Conservation (phyloP, 1,140 invertebrate genomes). For the Zaprionus kolodkinae region DNA sequence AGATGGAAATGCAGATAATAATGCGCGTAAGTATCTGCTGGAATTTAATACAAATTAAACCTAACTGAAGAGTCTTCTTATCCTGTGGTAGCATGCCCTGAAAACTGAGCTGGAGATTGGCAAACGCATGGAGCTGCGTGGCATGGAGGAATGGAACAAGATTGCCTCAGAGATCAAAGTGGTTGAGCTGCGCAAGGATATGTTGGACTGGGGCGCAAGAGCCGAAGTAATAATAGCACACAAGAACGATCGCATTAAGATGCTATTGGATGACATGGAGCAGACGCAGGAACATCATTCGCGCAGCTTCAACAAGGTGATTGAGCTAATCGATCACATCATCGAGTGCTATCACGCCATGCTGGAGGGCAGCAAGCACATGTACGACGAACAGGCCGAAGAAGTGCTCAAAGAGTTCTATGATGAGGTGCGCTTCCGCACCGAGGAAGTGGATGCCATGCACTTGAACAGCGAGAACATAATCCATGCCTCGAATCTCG, state of each 20-base stretch:
- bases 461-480: slow-evolving; percentile 69
- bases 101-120: slow-evolving; percentile 64
- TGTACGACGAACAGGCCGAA: slow-evolving; percentile 67
- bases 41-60: background rate
- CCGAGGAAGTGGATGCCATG: slow-evolving; percentile 63
- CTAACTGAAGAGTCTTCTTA: background rate
- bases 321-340: slow-evolving; percentile 74
- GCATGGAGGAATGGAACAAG: slow-evolving; percentile 63
- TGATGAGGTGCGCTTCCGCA: slow-evolving; percentile 60
- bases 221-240: slow-evolving; percentile 46
- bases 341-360: slow-evolving; percentile 62
- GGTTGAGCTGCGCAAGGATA: slow-evolving; percentile 60
- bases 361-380: slow-evolving; percentile 40
- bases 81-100: slow-evolving; percentile 54
- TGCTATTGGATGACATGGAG: slow-evolving; percentile 62
- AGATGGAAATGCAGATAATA: slow-evolving; percentile 50
- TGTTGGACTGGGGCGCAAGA: slow-evolving; percentile 57
- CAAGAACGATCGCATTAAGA: slow-evolving; percentile 68
- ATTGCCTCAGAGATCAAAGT: slow-evolving; percentile 69
- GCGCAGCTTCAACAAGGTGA: slow-evolving; percentile 44
- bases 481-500: slow-evolving; percentile 71
- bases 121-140: slow-evolving; percentile 59
- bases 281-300: slow-evolving; percentile 66
- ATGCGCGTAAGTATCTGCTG: slow-evolving; percentile 50
- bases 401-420: slow-evolving; percentile 70